Base-by-base conservation (phyloP, 2,888 invertebrate genomes). In the Archips crataeganus region DNA sequence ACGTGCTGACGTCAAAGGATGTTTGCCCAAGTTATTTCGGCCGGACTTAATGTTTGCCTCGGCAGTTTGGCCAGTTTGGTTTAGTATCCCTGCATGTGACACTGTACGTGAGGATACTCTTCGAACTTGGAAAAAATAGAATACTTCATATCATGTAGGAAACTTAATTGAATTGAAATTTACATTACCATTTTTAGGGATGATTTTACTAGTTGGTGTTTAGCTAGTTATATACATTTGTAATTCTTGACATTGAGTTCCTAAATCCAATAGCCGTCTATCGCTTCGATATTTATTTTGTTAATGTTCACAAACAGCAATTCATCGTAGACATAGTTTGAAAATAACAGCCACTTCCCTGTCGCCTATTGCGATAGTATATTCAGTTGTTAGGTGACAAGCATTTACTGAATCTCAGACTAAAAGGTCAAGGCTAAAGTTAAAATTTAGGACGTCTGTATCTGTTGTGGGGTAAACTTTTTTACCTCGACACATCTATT, bases 1-100 rank as follows among this genome's bases (percentile, higher is more conserved):
- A 70, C 78, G 76, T 77, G 68, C 73, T 87, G 87, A 88, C 89
- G 89, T 87, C 86, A 87, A 84, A 83, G 84, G 84, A 85, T 86
- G 85, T 86, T 86, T 84, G 79, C 75, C 78, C 79, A 79, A 79
- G 74, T 74, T 74, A 65, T 74, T 74, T 70, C 60, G 64, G 77
- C 77, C 76, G 68, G 45, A 71, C 70, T 79, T 81, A 86, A 86
- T 87, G 85, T 87, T 82, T 84, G 82, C 82, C 32, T 76, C 74
- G 78, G 74, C 45, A 51, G 51, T 69, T 64, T 59, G 42, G 36
- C 51, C 45, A 51, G 51, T 69, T 64, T 59, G 42, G 36, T 64
- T 57, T 39, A 13, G 34, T 67, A 61, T 51, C 57, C 10, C 57
- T 57, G 57, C 32, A 32, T 32, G 32, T 54, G 23, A 23, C 23